phyloP scores from a whole-genome alignment of 2,888 invertebrate species.

The Troides helena region DNA sequence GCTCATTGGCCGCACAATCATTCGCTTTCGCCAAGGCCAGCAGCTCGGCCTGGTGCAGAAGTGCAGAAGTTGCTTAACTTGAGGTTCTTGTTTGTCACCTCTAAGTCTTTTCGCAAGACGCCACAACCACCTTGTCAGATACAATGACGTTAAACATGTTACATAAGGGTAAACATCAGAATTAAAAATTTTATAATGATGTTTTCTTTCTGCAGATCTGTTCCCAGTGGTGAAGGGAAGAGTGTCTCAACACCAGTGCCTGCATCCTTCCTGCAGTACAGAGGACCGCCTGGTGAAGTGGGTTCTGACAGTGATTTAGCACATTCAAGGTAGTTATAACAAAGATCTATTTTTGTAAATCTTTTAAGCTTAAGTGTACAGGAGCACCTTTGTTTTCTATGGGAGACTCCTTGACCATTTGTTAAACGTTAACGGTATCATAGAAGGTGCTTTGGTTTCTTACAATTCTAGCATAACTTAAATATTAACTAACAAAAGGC shows the following conservation, averaged over 20 bases:
- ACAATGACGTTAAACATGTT: too few relatives aligned
- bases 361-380: neutral
- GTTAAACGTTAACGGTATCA: neutral
- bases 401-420: neutral
- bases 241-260: slow-evolving; percentile 61
- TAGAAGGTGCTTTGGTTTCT: too few relatives aligned
- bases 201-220: slow-evolving; percentile 34
- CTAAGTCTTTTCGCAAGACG: too few relatives aligned
- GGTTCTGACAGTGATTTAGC: slow-evolving; percentile 75
- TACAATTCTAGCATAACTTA: too few relatives aligned
- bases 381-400: neutral
- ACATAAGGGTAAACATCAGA: too few relatives aligned
- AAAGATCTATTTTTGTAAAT: neutral
- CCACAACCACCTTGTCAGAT: too few relatives aligned
- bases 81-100: too few relatives aligned
- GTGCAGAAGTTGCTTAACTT: too few relatives aligned
- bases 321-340: slow-evolving; percentile 57
- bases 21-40: too few relatives aligned
- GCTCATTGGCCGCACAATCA: too few relatives aligned
- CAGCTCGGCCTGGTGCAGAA: too few relatives aligned
- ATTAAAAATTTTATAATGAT: neutral
- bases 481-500: too few relatives aligned
- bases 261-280: slow-evolving; percentile 74
- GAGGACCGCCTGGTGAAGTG: slow-evolving; percentile 72
- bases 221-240: slow-evolving; percentile 47